Evolutionary conservation across 2,888 invertebrate genomes (phyloP).

Genomic region (Drosophila monieri): DNA sequence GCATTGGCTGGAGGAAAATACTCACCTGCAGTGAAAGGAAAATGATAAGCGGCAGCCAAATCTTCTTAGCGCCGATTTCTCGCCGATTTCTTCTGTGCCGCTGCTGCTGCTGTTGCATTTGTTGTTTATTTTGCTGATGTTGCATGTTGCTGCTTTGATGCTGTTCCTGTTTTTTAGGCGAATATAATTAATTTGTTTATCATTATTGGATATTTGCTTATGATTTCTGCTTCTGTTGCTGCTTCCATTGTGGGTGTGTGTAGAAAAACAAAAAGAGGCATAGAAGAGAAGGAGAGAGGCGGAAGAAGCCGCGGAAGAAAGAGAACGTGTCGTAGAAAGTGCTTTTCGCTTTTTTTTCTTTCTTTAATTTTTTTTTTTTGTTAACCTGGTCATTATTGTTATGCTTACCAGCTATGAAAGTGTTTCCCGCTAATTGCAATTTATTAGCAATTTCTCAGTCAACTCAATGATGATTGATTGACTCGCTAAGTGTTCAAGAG

Average conservation of each 20-base stretch:
- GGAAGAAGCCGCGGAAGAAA: slow-evolving; percentile 10
- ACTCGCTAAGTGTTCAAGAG: slow-evolving; percentile 23
- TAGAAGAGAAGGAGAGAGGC: slow-evolving; percentile 17
- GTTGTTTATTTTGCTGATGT: no score
- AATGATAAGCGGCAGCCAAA: slow-evolving; percentile 81
- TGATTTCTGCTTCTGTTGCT: not conserved
- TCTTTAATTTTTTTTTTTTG: slow-evolving; percentile 15
- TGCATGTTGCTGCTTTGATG: slow-evolving; percentile 38
- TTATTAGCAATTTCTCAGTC: slow-evolving; percentile 64
- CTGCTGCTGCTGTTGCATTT: slow-evolving; percentile 14
- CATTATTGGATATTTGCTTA: slow-evolving; percentile 15
- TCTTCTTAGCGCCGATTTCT: slow-evolving; percentile 76
- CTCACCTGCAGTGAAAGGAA: slow-evolving; percentile 83
- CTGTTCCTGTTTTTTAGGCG: slow-evolving; percentile 32
- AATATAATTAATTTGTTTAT: slow-evolving; percentile 44
- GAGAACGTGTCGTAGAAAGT: slow-evolving; percentile 57
- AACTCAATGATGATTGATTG: slow-evolving; percentile 57
- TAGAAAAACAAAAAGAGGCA: not conserved
- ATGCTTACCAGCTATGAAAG: slow-evolving; percentile 29
- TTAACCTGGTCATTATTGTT: slow-evolving; percentile 31
- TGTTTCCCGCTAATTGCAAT: slow-evolving; percentile 62
- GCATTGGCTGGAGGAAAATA: slow-evolving; percentile 34
- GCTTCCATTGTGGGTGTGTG: not conserved
- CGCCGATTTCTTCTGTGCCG: slow-evolving; percentile 34
- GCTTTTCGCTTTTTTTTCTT: slow-evolving; percentile 51